These are phyloP conservation scores for Antheraea assamensis DNA, from an alignment of 2,888 invertebrate species.

Conservation along the genomic window DNA sequence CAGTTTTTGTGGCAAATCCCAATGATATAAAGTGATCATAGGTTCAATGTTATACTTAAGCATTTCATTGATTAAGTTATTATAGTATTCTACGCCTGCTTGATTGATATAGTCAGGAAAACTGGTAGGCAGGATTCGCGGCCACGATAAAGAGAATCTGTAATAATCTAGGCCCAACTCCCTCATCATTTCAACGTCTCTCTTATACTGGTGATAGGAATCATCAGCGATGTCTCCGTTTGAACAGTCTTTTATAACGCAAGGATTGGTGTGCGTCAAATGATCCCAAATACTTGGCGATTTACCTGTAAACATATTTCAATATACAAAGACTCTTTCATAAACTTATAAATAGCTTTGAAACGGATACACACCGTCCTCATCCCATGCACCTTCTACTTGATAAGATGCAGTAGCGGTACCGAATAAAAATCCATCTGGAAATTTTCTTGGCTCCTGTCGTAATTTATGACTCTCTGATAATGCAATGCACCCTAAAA, in stretches of 20 bases:
- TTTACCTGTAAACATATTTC: constrained; percentile 59
- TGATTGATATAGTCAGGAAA: constrained; percentile 73
- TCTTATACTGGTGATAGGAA: constrained; percentile 80
- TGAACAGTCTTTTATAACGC: constrained; percentile 73
- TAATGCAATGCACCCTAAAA: constrained; percentile 23
- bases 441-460: constrained; percentile 42
- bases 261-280: constrained; percentile 69
- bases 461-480: constrained; percentile 27
- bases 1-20: constrained; percentile 73
- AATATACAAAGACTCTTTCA: too few relatives aligned
- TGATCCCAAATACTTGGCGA: constrained; percentile 84
- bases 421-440: constrained; percentile 51
- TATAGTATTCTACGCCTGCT: constrained; percentile 84
- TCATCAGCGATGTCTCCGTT: constrained; percentile 83
- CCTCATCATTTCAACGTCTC: constrained; percentile 69
- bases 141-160: constrained; percentile 83
- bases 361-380: constrained; percentile 57
- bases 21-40: constrained; percentile 77
- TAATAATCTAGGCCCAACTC: constrained; percentile 70
- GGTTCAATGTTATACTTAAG: constrained; percentile 82
- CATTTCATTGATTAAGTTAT: constrained; percentile 82
- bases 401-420: constrained; percentile 73
- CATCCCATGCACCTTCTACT: constrained; percentile 79
- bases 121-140: constrained; percentile 82
- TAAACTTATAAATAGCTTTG: too few relatives aligned